phyloP scores from a whole-genome alignment of 1,140 invertebrate species.

The Lerema accius region DNA sequence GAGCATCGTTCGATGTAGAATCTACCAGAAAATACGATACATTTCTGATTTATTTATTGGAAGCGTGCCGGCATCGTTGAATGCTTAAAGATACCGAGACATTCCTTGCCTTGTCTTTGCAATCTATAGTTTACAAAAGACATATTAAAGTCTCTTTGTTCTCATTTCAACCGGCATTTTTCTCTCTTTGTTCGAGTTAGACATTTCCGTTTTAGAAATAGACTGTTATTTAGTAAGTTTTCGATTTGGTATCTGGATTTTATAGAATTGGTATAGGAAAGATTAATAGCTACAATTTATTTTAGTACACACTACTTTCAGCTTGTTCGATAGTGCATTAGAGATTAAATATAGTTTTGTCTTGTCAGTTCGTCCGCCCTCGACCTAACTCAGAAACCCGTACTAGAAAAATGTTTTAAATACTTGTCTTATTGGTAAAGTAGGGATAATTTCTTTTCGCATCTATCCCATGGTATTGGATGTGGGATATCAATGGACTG shows the following conservation, averaged over 20 bases:
- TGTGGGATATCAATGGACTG: no score
- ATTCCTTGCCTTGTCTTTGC: not conserved
- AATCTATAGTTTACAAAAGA: constrained; percentile 14
- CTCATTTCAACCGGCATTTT: not conserved
- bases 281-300: no score
- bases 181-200: not conserved
- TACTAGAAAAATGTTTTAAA: no score
- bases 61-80: constrained; percentile 16
- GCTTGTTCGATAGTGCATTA: no score
- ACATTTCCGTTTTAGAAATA: not conserved
- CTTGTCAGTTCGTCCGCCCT: no score
- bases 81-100: not conserved
- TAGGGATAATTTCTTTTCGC: no score
- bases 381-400: no score
- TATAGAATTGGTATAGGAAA: not conserved
- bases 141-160: constrained; percentile 14
- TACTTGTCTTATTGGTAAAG: no score
- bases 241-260: not conserved
- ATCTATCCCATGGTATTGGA: no score
- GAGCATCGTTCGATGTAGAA: constrained; percentile 40
- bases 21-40: constrained; percentile 32
- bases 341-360: no score
- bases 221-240: not conserved
- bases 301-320: no score
- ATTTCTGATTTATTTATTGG: constrained; percentile 32